These are phyloP conservation scores for Cecropterus lyciades DNA, from an alignment of 1,140 invertebrate genomes.

Conservation along the genomic window DNA sequence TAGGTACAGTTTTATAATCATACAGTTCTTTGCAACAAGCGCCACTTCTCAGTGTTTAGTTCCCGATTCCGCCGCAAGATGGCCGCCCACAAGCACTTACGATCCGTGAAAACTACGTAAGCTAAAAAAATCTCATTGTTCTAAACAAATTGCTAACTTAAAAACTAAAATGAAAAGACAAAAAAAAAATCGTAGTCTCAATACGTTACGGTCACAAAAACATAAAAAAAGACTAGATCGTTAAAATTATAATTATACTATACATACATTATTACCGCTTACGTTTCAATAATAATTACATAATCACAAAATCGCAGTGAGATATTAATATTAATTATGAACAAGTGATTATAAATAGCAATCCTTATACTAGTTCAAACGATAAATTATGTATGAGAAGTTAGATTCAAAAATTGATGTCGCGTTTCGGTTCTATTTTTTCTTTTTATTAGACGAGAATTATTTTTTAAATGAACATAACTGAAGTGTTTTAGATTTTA, in stretches of 20 bases:
- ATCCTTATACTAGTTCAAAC: conserved; percentile 2
- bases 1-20: conserved; percentile 23
- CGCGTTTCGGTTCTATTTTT: neutral
- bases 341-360: conserved; percentile 21
- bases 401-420: neutral
- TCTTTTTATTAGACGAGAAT: neutral
- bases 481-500: no score
- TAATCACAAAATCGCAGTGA: conserved; percentile 52
- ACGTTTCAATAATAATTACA: conserved; percentile 44
- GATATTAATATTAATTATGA: conserved; percentile 40
- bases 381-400: no score
- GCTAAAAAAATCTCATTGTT: conserved; percentile 50
- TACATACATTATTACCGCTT: conserved; percentile 40
- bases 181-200: conserved; percentile 41
- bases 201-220: conserved; percentile 59
- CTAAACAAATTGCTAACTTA: conserved; percentile 42
- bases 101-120: conserved; percentile 37
- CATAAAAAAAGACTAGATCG: conserved; percentile 69
- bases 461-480: neutral
- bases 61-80: conserved; percentile 29
- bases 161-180: conserved; percentile 40
- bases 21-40: conserved; percentile 23
- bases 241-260: conserved; percentile 56
- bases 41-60: conserved; percentile 27
- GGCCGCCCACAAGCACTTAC: conserved; percentile 30